A percentile compares a stretch with the other conserved stretches of the same genome.
Conservation (phyloP, 2,888 invertebrate species). For the Drosophila suboccidentalis region DNA sequence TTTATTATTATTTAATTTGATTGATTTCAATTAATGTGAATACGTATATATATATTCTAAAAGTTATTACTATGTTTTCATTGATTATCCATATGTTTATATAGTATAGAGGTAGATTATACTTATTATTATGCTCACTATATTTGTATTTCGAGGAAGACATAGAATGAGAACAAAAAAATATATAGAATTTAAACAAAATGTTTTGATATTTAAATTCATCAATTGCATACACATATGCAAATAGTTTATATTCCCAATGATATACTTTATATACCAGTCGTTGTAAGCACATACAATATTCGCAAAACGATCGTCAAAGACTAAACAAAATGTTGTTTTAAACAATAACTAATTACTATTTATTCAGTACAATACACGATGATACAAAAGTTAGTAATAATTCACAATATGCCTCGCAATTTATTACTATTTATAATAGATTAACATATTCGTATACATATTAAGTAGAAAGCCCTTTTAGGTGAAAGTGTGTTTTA, state of each 20-base stretch:
- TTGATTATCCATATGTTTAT: neutral
- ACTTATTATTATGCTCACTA: neutral
- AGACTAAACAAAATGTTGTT: conserved; percentile 55
- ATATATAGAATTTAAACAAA: neutral
- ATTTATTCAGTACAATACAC: conserved; percentile 3
- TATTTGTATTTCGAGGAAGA: neutral
- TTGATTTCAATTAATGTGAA: conserved; percentile 2
- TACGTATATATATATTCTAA: neutral
- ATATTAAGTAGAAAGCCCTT: neutral
- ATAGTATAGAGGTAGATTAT: neutral
- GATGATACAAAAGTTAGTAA: conserved; percentile 18
- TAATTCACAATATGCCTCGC: conserved; percentile 61
- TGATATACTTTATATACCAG: neutral
- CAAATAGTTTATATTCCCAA: neutral
- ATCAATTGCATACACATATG: conserved; percentile 3
- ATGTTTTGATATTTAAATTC: neutral
- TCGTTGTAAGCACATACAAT: conserved; percentile 3
- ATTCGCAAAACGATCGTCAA: conserved; percentile 47
- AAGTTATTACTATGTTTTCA: neutral
- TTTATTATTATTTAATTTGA: conserved; percentile 10
- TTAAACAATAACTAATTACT: conserved; percentile 37
- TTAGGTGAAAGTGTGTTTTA: conserved; percentile 12
- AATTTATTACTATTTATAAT: conserved; percentile 34
- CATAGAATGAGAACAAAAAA: neutral
- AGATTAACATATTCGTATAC: conserved; percentile 2